Evolutionary conservation across 2,797 vertebrate species (phyloP).

Genomic region (Ctenochaetus hawaiiensis): DNA sequence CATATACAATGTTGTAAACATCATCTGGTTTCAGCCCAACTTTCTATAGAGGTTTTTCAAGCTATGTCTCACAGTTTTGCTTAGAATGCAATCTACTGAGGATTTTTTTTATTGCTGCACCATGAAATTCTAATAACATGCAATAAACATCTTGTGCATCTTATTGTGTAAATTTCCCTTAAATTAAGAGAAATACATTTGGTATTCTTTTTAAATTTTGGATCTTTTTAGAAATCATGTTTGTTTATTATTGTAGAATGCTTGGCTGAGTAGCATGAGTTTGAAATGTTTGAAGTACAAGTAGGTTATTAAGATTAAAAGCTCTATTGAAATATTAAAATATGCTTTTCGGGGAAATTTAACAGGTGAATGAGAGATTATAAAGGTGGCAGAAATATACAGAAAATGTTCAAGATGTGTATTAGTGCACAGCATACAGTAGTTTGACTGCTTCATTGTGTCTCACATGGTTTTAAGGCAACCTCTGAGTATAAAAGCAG

Average conservation of each 20-base stretch:
- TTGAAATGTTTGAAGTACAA: neutral
- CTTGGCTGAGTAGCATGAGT: neutral
- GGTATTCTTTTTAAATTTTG: neutral
- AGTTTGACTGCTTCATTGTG: neutral
- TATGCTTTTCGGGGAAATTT: neutral
- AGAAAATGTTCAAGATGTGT: neutral
- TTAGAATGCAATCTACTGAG: neutral
- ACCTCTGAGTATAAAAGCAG: neutral
- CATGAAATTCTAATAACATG: neutral
- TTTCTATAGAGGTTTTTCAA: neutral
- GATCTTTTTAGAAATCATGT: neutral
- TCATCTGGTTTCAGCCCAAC: neutral
- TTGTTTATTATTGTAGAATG: neutral
- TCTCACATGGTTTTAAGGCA: neutral
- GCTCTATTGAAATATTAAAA: neutral
- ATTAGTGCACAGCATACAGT: neutral
- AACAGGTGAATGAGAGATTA: neutral
- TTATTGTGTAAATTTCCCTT: neutral
- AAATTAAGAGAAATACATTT: neutral
- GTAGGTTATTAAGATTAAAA: neutral
- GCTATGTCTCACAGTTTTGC: neutral
- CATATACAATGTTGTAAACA: neutral
- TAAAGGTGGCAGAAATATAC: neutral
- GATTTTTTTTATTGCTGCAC: slow-evolving; percentile 4
- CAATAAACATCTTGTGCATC: neutral